Evolutionary conservation across 2,113 vertebrate species (phyloP).

Genomic region (Gallinago media): DNA sequence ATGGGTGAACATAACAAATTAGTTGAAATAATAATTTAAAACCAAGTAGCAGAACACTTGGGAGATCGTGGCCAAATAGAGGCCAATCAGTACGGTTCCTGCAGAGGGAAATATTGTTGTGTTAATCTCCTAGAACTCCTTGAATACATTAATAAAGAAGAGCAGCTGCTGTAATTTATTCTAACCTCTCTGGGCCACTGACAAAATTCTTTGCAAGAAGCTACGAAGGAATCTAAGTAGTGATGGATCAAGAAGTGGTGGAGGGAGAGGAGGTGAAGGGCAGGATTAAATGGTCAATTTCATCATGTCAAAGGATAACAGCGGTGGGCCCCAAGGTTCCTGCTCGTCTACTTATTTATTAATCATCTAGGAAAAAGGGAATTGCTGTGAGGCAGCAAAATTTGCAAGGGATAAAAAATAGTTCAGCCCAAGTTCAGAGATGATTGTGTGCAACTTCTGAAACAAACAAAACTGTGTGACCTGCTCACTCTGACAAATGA

Average conservation of each 20-base stretch:
- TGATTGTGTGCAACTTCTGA: conserved; percentile 39
- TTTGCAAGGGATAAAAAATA: conserved; percentile 57
- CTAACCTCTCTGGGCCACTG: conserved; percentile 59
- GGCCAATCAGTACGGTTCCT: background rate
- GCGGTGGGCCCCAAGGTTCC: conserved; percentile 42
- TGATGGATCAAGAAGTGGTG: conserved; percentile 55
- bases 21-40: conserved; percentile 21
- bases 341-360: conserved; percentile 58
- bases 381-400: conserved; percentile 65
- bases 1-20: background rate
- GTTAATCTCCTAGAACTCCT: conserved; percentile 58
- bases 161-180: conserved; percentile 64
- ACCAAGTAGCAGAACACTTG: background rate
- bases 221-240: conserved; percentile 45
- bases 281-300: conserved; percentile 72
- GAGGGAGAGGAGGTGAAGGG: conserved; percentile 62
- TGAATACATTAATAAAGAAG: conserved; percentile 54
- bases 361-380: conserved; percentile 46
- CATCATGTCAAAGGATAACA: conserved; percentile 69
- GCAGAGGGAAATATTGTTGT: conserved; percentile 38
- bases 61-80: background rate
- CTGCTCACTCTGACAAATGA: conserved; percentile 48
- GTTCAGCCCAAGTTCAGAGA: conserved; percentile 48
- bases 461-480: conserved; percentile 46
- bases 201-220: conserved; percentile 52